Percentiles rank a stretch among this genome's conserved stretches.
Evolutionary conservation across 2,888 invertebrate genomes (phyloP).

Genomic region (Dermolepida albohirtum): DNA sequence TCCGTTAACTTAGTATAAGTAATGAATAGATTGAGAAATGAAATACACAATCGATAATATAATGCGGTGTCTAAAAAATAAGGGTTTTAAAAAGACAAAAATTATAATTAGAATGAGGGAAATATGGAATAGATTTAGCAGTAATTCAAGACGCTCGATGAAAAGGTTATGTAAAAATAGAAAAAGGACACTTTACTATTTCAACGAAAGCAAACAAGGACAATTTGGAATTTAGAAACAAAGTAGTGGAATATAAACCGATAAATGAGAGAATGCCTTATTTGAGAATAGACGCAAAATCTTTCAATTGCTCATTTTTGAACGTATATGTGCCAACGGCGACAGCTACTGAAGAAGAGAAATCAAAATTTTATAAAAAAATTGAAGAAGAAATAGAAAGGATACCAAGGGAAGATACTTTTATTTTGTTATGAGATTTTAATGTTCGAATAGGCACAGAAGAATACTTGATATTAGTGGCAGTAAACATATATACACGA

Average conservation of each 20-base stretch:
- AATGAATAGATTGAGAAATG: too few relatives aligned
- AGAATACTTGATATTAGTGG: neutral
- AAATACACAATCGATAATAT: too few relatives aligned
- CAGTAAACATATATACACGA: neutral
- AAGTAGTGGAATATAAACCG: conserved; percentile 1
- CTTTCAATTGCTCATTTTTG: neutral
- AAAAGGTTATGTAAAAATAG: neutral
- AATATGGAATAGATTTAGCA: neutral
- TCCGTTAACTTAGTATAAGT: too few relatives aligned
- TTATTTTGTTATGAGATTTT: neutral
- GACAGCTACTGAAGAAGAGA: neutral
- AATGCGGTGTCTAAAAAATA: too few relatives aligned
- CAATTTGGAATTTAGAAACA: conserved; percentile 3
- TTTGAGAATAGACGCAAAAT: neutral
- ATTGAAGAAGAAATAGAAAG: neutral
- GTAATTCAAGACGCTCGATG: neutral
- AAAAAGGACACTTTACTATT: neutral
- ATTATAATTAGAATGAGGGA: too few relatives aligned
- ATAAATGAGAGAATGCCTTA: conserved; percentile 2
- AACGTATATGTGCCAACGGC: conserved; percentile 1
- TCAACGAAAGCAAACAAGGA: neutral
- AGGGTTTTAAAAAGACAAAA: too few relatives aligned
- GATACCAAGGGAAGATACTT: neutral
- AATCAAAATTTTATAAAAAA: neutral
- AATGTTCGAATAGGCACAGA: neutral